A percentile compares a stretch with the other conserved stretches of the same genome.
Conservation (phyloP, 2,113 vertebrate genomes). For the Cettia cetti region DNA sequence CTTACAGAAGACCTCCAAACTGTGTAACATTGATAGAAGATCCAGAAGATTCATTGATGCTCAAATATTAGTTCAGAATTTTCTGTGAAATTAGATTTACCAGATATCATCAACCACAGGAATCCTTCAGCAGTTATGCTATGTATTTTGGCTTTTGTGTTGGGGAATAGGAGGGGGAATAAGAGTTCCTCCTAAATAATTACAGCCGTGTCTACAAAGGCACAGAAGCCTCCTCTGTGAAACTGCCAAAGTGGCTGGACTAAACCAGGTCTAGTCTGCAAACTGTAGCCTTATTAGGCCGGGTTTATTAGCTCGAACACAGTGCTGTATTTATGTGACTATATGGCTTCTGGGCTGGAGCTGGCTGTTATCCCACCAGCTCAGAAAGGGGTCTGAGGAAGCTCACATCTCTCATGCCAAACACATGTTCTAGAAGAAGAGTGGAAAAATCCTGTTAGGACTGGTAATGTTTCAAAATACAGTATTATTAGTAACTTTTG, state of each 20-base stretch:
- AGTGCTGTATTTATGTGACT: constrained; percentile 18
- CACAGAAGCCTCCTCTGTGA: not conserved
- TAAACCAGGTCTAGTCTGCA: not conserved
- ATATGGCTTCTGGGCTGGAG: constrained; percentile 13
- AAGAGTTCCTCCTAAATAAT: not conserved
- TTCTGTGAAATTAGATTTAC: not conserved
- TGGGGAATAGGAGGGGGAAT: not conserved
- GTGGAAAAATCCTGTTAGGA: constrained; percentile 40
- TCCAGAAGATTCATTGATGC: not conserved
- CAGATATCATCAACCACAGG: not conserved
- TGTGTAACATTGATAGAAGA: not conserved
- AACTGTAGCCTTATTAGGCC: not conserved
- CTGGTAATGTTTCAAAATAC: constrained; percentile 23
- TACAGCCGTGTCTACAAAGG: not conserved
- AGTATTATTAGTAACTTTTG: constrained; percentile 29
- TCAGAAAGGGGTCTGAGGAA: constrained; percentile 6
- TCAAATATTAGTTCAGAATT: not conserved
- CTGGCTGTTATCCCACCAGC: not conserved
- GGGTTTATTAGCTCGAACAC: constrained; percentile 24
- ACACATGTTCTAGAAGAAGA: constrained; percentile 28
- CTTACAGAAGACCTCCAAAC: not conserved
- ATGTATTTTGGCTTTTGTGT: not conserved
- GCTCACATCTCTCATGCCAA: constrained; percentile 28
- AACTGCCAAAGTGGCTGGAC: not conserved
- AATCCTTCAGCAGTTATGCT: not conserved